Evolutionary conservation across 2,113 vertebrate genomes (phyloP), one percentile per base, ranked within the genome.

Genomic region (Genyomyrus donnyi): DNA sequence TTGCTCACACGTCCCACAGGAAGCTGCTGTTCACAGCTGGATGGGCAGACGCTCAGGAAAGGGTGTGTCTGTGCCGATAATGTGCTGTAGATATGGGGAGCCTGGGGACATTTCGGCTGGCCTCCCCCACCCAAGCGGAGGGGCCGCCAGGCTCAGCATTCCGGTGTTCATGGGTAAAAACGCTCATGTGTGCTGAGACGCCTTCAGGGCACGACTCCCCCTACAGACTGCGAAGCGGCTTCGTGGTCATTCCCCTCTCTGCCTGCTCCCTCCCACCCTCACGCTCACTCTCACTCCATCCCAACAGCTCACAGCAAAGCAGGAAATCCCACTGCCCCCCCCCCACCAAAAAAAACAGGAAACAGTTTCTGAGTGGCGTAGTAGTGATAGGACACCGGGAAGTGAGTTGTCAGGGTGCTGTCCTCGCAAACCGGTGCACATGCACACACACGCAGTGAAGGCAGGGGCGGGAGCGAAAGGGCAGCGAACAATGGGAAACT

Each of bases 341-440:
- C 62, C 89, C 84, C 88, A 89, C 70, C 35, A 88, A 21, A 89
- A 94, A 88, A 21, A 89, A 94, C 95, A 96, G 95, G 96, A 96
- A 95, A 94, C 92, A 88, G 93, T 93, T 91, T 91, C 89, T 93
- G 95, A 94, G 93, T 94, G 95, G 91, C 92, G 91, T 93, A 91
- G 92, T 94, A 95, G 93, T 95, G 95, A 95, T 95, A 96, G 95
- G 95, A 96, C 95, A 95, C 95, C 94, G 94, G 95, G 95, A 96
- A 95, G 93, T 93, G 92, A 93, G 93, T 94, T 93, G 94, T 95
- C 94, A 94, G 93, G 80, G 90, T 92, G 91, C 90, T 90, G 56
- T 91, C 88, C 89, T 90, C 90, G 46, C 74, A 87, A 52, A 77
- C 89, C 91, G 88, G n/a, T 7, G 39, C 88, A 88, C 24, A 66